Evolutionary conservation across 2,113 vertebrate genomes (phyloP).

Genomic region (Microcebus lehilahytsara): DNA sequence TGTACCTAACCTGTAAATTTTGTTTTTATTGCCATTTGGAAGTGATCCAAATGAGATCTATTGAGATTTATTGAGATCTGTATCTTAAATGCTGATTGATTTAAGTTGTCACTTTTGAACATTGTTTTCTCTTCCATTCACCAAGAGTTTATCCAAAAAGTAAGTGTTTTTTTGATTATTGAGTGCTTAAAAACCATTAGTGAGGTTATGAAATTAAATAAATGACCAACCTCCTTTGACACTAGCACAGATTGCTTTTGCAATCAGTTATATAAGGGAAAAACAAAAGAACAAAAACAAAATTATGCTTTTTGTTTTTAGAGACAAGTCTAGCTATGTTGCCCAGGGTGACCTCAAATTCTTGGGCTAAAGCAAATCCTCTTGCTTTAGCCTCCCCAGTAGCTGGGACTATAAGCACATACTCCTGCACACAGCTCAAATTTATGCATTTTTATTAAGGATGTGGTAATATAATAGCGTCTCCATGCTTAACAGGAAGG

Average conservation of each 20-base stretch:
- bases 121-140: slow-evolving; percentile 25
- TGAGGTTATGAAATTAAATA: neutral
- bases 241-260: neutral
- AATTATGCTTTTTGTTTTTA: neutral
- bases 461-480: neutral
- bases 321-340: neutral
- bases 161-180: neutral
- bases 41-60: neutral
- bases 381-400: neutral
- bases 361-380: neutral
- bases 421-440: neutral
- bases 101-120: slow-evolving; percentile 23
- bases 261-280: neutral
- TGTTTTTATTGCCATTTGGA: slow-evolving; percentile 20
- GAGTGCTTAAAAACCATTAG: neutral
- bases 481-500: neutral
- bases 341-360: neutral
- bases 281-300: neutral
- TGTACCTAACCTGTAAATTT: neutral
- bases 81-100: slow-evolving; percentile 35
- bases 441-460: slow-evolving; percentile 24
- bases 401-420: neutral
- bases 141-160: neutral
- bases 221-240: neutral
- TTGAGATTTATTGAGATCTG: neutral